Evolutionary conservation across 2,888 invertebrate species (phyloP).

Genomic region (Herminia tarsipennalis): DNA sequence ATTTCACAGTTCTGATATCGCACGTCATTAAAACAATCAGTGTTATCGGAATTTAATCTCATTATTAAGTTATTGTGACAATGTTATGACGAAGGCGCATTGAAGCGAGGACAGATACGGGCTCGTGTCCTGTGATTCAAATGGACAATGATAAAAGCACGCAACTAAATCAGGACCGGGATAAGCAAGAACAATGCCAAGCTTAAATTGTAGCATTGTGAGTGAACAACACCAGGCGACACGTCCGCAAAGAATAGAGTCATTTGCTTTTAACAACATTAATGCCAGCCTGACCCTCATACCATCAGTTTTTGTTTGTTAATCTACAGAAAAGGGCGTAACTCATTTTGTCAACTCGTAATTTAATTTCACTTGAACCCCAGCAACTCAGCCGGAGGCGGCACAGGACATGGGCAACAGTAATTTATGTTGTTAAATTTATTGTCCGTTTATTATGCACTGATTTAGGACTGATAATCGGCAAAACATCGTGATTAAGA

Average conservation of each 20-base stretch:
- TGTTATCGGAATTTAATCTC: slow-evolving; percentile 36
- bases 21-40: slow-evolving; percentile 32
- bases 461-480: slow-evolving; percentile 50
- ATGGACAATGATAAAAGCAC: slow-evolving; percentile 75
- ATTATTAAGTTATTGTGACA: slow-evolving; percentile 39
- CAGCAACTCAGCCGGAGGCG: slow-evolving; percentile 62
- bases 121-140: slow-evolving; percentile 53
- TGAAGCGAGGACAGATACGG: slow-evolving; percentile 51
- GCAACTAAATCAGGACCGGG: slow-evolving; percentile 73
- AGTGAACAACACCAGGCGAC: slow-evolving; percentile 58
- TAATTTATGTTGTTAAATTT: slow-evolving; percentile 75
- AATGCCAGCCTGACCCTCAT: slow-evolving; percentile 78
- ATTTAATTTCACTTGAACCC: slow-evolving; percentile 83
- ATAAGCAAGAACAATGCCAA: slow-evolving; percentile 77
- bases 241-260: slow-evolving; percentile 79
- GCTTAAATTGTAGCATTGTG: slow-evolving; percentile 81
- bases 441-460: slow-evolving; percentile 63
- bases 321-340: slow-evolving; percentile 85
- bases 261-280: slow-evolving; percentile 83
- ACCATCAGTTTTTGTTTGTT: slow-evolving; percentile 85
- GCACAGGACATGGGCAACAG: slow-evolving; percentile 65
- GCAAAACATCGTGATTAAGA: slow-evolving; percentile 45
- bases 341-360: slow-evolving; percentile 85
- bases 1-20: slow-evolving; percentile 19
- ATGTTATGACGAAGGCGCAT: slow-evolving; percentile 40